These are phyloP conservation scores for Acronicta leporina DNA, from an alignment of 2,888 invertebrate genomes.

Conservation along the genomic window DNA sequence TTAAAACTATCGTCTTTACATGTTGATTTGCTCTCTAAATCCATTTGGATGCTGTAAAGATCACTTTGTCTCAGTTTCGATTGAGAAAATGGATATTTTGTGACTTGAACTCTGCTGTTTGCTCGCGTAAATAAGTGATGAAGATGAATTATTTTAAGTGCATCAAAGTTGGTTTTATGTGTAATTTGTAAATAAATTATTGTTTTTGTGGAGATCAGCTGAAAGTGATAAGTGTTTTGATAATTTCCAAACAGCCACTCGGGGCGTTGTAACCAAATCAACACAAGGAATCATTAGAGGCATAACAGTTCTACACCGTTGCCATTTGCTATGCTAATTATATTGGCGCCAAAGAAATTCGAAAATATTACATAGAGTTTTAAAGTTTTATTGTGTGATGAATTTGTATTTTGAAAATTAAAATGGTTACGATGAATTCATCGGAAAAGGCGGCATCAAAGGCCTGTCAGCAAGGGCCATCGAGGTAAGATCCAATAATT, in stretches of 20 bases:
- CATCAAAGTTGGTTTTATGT: conserved; percentile 12
- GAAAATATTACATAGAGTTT: conserved; percentile 31
- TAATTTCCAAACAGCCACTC: conserved; percentile 52
- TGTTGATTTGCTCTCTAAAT: conserved; percentile 13
- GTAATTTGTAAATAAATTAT: conserved; percentile 21
- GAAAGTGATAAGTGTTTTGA: conserved; percentile 42
- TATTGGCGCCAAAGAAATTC: conserved; percentile 46
- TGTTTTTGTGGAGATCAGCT: conserved; percentile 26
- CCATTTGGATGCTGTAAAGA: conserved; percentile 17
- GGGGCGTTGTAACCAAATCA: conserved; percentile 52
- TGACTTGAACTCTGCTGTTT: conserved; percentile 18
- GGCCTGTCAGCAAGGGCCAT: conserved; percentile 87
- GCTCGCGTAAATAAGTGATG: conserved; percentile 35
- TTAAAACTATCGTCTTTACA: conserved; percentile 27
- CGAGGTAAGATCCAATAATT: conserved; percentile 80
- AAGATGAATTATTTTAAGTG: conserved; percentile 28
- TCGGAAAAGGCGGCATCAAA: conserved; percentile 87
- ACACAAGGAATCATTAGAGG: conserved; percentile 37
- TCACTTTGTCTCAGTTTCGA: conserved; percentile 19
- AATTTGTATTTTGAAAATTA: conserved; percentile 62
- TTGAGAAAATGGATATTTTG: conserved; percentile 27
- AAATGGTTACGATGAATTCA: conserved; percentile 88
- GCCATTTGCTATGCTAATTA: conserved; percentile 45
- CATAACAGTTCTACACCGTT: conserved; percentile 26
- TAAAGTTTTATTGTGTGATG: conserved; percentile 39